Evolutionary conservation across 2,888 invertebrate genomes (phyloP).

Genomic region (Agrilus mali): DNA sequence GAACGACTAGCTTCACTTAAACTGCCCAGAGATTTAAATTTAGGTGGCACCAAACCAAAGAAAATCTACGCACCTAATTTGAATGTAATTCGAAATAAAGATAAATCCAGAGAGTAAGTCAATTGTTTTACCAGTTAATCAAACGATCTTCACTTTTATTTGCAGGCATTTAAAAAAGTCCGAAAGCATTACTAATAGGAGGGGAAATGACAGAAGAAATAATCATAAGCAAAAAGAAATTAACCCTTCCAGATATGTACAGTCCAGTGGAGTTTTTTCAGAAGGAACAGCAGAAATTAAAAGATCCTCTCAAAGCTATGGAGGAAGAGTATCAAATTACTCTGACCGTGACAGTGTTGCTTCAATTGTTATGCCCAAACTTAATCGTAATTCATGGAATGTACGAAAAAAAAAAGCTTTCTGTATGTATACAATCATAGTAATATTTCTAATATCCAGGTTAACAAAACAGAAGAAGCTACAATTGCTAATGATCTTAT

Average conservation of each 20-base stretch:
- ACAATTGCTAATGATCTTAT: conserved; percentile 20
- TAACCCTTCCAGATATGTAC: conserved; percentile 17
- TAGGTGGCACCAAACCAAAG: conserved; percentile 27
- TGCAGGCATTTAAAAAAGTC: conserved; percentile 3
- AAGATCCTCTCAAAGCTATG: conserved; percentile 14
- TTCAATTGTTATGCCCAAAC: conserved; percentile 9
- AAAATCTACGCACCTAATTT: conserved; percentile 29
- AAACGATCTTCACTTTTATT: background rate
- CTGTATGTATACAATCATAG: background rate
- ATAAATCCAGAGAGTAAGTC: conserved; percentile 22
- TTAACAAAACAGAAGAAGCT: conserved; percentile 22
- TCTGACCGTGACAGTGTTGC: conserved; percentile 15
- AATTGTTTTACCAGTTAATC: conserved; percentile 7
- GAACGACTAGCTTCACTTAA: conserved; percentile 25
- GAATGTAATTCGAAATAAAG: conserved; percentile 27
- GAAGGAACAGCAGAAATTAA: conserved; percentile 22
- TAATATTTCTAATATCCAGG: conserved; percentile 13
- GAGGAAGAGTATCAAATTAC: conserved; percentile 5
- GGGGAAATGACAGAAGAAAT: conserved; percentile 1
- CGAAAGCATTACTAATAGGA: conserved; percentile 5
- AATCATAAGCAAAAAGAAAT: background rate
- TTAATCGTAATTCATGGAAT: conserved; percentile 19
- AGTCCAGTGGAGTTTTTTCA: conserved; percentile 28
- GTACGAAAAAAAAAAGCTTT: conserved; percentile 12
- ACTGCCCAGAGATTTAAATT: conserved; percentile 26